These are phyloP conservation scores for Eupithecia abbreviata DNA, from an alignment of 2,888 invertebrate genomes.

Conservation along the genomic window DNA sequence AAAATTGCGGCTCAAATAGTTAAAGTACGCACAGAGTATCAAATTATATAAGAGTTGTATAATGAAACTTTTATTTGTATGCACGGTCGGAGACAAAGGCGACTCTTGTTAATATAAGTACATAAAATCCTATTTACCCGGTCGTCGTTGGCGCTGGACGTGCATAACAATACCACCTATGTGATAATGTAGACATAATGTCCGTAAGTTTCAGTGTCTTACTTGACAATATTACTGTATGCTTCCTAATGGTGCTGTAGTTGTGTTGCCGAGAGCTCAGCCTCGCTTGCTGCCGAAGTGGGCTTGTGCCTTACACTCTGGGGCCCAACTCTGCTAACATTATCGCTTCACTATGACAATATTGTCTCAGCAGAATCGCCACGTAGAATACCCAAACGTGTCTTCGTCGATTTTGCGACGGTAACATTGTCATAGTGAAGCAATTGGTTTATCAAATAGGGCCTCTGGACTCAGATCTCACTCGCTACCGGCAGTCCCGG, in stretches of 20 bases:
- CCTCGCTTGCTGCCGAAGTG: conserved; percentile 7
- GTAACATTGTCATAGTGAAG: background rate
- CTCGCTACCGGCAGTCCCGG: conserved; percentile 14
- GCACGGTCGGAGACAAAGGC: conserved; percentile 34
- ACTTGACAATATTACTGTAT: conserved; percentile 26
- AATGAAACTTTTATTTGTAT: conserved; percentile 34
- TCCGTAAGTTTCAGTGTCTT: conserved; percentile 36
- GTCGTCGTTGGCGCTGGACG: conserved; percentile 13
- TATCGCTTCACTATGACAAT: background rate
- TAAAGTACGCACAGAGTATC: conserved; percentile 39
- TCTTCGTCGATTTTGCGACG: background rate
- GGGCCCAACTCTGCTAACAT: conserved; percentile 2
- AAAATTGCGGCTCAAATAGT: conserved; percentile 49
- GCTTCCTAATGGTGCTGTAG: conserved; percentile 29
- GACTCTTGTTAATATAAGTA: conserved; percentile 28
- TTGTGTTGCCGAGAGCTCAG: conserved; percentile 5
- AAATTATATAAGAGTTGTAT: conserved; percentile 34
- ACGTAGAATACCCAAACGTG: background rate
- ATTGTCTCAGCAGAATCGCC: background rate
- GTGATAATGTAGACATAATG: conserved; percentile 23
- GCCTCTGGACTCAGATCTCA: conserved; percentile 28
- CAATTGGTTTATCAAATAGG: background rate
- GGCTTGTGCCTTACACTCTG: conserved; percentile 24
- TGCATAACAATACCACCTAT: conserved; percentile 6
- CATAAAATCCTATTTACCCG: conserved; percentile 12